Conservation (phyloP, 1,140 invertebrate genomes). For the Zophobas atratus region DNA sequence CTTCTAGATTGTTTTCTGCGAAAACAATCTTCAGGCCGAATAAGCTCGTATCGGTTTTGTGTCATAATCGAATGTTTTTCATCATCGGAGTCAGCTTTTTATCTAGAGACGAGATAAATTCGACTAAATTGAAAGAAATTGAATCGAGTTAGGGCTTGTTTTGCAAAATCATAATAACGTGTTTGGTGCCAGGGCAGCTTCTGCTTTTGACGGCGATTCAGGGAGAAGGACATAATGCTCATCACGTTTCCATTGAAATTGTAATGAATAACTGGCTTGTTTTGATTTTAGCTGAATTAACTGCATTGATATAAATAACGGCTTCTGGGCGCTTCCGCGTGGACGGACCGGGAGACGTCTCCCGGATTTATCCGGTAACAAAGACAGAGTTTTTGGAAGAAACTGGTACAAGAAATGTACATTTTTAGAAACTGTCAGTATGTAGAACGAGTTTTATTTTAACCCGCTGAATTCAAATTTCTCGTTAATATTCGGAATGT, state of each 20-base stretch:
- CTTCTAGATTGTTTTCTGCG: slow-evolving; percentile 14
- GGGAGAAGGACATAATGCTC: slow-evolving; percentile 1
- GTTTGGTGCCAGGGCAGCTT: background rate
- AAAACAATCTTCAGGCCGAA: slow-evolving; percentile 17
- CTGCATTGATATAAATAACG: slow-evolving; percentile 42
- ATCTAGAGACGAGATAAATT: slow-evolving; percentile 7
- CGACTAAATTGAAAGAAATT: slow-evolving; percentile 11
- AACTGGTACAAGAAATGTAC: slow-evolving; percentile 22
- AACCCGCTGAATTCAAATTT: too few relatives aligned
- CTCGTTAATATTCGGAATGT: too few relatives aligned
- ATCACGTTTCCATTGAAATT: slow-evolving; percentile 29
- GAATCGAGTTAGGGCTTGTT: slow-evolving; percentile 14
- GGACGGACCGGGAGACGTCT: background rate
- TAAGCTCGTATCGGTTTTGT: slow-evolving; percentile 29
- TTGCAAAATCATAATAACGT: slow-evolving; percentile 12
- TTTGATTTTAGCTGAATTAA: slow-evolving; percentile 34
- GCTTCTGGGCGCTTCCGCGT: slow-evolving; percentile 12
- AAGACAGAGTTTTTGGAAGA: too few relatives aligned
- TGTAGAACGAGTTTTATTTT: too few relatives aligned
- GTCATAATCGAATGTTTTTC: slow-evolving; percentile 35
- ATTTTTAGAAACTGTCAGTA: too few relatives aligned
- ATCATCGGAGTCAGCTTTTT: slow-evolving; percentile 30
- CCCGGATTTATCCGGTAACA: too few relatives aligned
- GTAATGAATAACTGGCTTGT: slow-evolving; percentile 17
- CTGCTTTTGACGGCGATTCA: background rate